These are phyloP conservation scores for Ennomos fuscantarius DNA, from an alignment of 2,888 invertebrate species.

Conservation along the genomic window DNA sequence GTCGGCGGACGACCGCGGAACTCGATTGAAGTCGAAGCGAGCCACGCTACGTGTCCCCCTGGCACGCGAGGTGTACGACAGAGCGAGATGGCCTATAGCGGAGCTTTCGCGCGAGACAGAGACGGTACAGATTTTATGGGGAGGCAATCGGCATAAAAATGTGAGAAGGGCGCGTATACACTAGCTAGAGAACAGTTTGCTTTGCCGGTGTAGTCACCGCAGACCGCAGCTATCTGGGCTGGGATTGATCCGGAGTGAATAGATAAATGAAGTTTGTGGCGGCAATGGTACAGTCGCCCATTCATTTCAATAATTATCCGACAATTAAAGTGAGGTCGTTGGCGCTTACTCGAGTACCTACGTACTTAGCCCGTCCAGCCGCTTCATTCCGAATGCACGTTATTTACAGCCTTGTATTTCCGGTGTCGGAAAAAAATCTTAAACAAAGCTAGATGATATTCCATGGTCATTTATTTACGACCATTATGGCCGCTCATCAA, in stretches of 20 bases:
- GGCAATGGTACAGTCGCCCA: conserved; percentile 59
- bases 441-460: conserved; percentile 16
- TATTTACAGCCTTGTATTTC: conserved; percentile 17
- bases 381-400: conserved; percentile 21
- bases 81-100: conserved; percentile 53
- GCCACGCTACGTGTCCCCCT: conserved; percentile 75
- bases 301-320: conserved; percentile 73
- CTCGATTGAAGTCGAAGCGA: conserved; percentile 58
- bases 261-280: conserved; percentile 65
- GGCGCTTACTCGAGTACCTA: conserved; percentile 31
- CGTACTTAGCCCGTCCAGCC: conserved; percentile 17
- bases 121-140: conserved; percentile 57
- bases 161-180: conserved; percentile 70
- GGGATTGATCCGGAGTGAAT: conserved; percentile 71
- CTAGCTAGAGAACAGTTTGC: conserved; percentile 42
- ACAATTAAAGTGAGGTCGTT: conserved; percentile 73
- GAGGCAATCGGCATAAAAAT: conserved; percentile 73
- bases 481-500: conserved; percentile 11
- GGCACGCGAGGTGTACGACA: conserved; percentile 56
- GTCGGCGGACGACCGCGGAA: conserved; percentile 81
- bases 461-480: conserved; percentile 8
- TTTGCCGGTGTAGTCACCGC: conserved; percentile 49
- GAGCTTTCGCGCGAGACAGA: conserved; percentile 43
- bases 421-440: conserved; percentile 11
- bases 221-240: conserved; percentile 57